A percentile compares a stretch with the other conserved stretches of the same genome.
Conservation (phyloP, 2,888 invertebrate genomes). For the Cephus pygmeus region DNA sequence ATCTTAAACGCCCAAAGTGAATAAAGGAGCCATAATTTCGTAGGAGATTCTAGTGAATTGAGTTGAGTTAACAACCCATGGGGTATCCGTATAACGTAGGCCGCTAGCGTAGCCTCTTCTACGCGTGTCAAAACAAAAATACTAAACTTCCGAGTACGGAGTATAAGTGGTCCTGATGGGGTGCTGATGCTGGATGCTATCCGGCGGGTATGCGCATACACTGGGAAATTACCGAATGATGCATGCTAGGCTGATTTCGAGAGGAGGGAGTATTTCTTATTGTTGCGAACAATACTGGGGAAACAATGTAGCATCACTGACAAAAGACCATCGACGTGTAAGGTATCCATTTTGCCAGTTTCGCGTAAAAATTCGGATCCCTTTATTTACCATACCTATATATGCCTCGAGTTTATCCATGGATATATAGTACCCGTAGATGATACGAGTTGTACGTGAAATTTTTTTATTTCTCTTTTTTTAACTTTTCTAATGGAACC, state of each 20-base stretch:
- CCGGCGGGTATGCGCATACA: conserved; percentile 30
- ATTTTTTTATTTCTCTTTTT: not conserved
- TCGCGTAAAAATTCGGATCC: not conserved
- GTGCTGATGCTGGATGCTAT: conserved; percentile 5
- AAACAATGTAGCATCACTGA: conserved; percentile 41
- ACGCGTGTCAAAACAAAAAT: conserved; percentile 64
- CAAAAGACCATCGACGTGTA: conserved; percentile 41
- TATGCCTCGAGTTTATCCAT: not conserved
- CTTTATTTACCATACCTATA: not conserved
- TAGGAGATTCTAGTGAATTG: conserved; percentile 39
- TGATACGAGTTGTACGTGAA: not conserved
- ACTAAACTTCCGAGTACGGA: conserved; percentile 17
- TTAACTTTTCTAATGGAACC: conserved; percentile 2
- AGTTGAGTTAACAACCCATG: conserved; percentile 56
- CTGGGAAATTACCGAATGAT: conserved; percentile 57
- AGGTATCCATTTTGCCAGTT: not conserved
- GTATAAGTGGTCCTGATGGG: not conserved
- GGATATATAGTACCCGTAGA: not conserved
- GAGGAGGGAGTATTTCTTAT: conserved; percentile 29
- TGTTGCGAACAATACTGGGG: conserved; percentile 47
- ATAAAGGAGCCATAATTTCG: not conserved
- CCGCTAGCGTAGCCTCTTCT: conserved; percentile 42
- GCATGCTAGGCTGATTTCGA: conserved; percentile 47
- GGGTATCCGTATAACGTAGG: conserved; percentile 49
- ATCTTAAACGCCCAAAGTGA: not conserved